These are phyloP conservation scores for Drosophila obscura DNA, from an alignment of 1,140 invertebrate species.

Conservation along the genomic window DNA sequence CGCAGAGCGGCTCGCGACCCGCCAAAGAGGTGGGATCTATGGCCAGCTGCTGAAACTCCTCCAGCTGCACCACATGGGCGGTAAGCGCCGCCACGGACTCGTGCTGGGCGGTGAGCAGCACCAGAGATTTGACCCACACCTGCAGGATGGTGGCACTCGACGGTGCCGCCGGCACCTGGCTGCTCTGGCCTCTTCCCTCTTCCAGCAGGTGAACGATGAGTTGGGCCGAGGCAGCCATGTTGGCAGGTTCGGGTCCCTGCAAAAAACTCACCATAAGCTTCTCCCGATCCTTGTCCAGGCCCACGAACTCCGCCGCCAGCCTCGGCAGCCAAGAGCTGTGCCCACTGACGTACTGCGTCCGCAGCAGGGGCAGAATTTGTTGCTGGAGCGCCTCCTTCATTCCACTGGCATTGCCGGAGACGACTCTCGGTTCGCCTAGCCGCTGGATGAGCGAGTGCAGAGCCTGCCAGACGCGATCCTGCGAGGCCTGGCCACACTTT, in stretches of 20 bases:
- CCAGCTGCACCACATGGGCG: conserved; percentile 43
- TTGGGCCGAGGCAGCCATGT: conserved; percentile 65
- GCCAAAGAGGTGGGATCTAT: conserved; percentile 49
- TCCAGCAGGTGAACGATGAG: conserved; percentile 61
- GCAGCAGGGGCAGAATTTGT: conserved; percentile 70
- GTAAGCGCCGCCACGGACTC: conserved; percentile 55
- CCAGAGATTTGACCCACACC: conserved; percentile 76
- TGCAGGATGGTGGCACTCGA: conserved; percentile 52
- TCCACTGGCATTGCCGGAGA: conserved; percentile 3
- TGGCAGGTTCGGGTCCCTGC: conserved; percentile 45
- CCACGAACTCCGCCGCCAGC: conserved; percentile 70
- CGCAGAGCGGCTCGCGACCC: conserved; percentile 71
- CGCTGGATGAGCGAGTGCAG: conserved; percentile 65
- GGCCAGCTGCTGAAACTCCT: conserved; percentile 51
- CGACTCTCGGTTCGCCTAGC: conserved; percentile 4
- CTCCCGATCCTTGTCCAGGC: conserved; percentile 26
- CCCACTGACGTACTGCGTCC: conserved; percentile 55
- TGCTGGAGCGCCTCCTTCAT: conserved; percentile 62
- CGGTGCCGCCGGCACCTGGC: background rate
- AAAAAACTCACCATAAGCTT: conserved; percentile 50
- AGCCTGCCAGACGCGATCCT: conserved; percentile 72
- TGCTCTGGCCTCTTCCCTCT: background rate
- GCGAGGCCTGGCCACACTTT: conserved; percentile 64
- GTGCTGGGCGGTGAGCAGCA: conserved; percentile 65
- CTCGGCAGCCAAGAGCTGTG: conserved; percentile 69